A percentile compares a stretch with the other conserved stretches of the same genome.
Conservation (phyloP, 2,888 invertebrate species). For the Conomelus anceps region DNA sequence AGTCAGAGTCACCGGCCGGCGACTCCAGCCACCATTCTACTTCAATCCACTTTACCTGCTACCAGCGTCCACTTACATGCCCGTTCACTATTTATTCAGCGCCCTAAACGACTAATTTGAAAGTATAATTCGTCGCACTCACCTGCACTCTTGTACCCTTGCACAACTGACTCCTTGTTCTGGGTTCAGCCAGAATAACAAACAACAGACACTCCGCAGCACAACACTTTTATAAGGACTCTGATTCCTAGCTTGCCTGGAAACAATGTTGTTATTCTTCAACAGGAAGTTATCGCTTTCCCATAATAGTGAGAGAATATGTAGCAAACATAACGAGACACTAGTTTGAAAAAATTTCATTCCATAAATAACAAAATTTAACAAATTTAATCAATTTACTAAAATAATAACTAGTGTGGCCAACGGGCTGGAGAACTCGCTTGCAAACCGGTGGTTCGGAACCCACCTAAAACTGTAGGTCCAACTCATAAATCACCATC, state of each 20-base stretch:
- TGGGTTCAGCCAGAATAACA: neutral
- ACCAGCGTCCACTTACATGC: neutral
- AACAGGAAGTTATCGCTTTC: neutral
- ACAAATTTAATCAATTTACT: too few relatives aligned
- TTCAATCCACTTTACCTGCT: neutral
- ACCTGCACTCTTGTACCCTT: too few relatives aligned
- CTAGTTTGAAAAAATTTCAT: too few relatives aligned
- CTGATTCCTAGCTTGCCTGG: neutral
- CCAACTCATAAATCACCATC: too few relatives aligned
- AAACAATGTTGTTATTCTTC: neutral
- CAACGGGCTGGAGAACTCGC: too few relatives aligned
- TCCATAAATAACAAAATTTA: too few relatives aligned
- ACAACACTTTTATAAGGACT: neutral
- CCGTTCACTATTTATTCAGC: neutral
- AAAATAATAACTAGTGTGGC: too few relatives aligned
- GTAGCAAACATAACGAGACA: too few relatives aligned
- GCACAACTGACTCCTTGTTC: neutral
- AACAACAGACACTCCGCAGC: neutral
- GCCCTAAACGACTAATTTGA: neutral
- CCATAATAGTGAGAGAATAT: too few relatives aligned
- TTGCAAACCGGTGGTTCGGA: too few relatives aligned
- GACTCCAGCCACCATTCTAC: too few relatives aligned
- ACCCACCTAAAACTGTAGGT: too few relatives aligned
- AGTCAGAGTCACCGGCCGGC: neutral
- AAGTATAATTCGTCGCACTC: neutral